Evolutionary conservation across 2,888 invertebrate genomes (phyloP), one percentile per base, ranked within the genome.

Genomic region (Sesia apiformis): DNA sequence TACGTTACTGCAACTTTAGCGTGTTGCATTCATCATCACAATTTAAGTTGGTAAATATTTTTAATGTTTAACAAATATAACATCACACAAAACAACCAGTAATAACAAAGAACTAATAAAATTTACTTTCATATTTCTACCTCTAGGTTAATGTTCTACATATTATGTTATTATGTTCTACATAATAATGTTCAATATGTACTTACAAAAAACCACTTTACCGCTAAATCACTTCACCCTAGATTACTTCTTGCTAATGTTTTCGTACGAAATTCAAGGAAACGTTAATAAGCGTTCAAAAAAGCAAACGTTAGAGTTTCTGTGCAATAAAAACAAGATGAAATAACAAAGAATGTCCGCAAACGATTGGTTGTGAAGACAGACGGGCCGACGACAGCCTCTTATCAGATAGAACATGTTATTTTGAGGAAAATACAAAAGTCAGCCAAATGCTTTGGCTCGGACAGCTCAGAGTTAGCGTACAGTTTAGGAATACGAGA

Each of bases 391-490:
- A 78, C 81, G 83, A 84, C 84, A 81, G 72, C 64, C 76, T 71
- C 81, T 83, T 86, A 86, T 85, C 84, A 74, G 84, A 84, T 85
- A 74, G 72, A 74, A 78, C 81, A 81, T 81, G 81, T 81, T 84
- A 83, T 86, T 84, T 79, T 70, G 72, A 67, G 70, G 69, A 76
- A 78, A 80, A 77, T 74, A 77, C 76, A 72, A 76, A 78, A 78
- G 78, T 77, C 76, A 76, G 79, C 78, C 78, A 75, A 81, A 79
- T 74, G 70, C 70, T 70, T 72, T 63, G 70, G 66, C 67, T 69
- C 63, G 76, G 77, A 76, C 78, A 74, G 67, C 71, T 71, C 72
- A 67, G 67, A 73, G 74, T 72, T 69, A 59, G 46, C 7, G 52
- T 40, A 52, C 51, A 8, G 49, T 70, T 69, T 68, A 64, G 62